Conservation (phyloP, 2,888 invertebrate genomes). For the Eristalinus sepulchralis region DNA sequence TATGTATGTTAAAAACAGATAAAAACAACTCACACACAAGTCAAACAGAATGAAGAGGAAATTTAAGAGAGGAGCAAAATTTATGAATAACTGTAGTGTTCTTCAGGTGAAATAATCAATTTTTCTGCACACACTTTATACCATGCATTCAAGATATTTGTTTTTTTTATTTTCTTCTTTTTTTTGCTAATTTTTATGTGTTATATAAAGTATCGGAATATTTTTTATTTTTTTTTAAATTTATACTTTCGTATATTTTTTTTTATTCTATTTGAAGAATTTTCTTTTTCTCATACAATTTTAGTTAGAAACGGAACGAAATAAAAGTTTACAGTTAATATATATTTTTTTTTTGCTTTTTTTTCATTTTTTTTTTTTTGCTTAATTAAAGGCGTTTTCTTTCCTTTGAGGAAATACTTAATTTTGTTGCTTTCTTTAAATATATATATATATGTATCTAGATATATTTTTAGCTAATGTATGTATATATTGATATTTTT, state of each 20-base stretch:
- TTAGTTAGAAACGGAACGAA: slow-evolving; percentile 57
- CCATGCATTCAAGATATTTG: slow-evolving; percentile 35
- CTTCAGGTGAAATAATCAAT: slow-evolving; percentile 6
- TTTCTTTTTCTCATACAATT: slow-evolving; percentile 30
- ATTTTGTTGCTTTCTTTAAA: slow-evolving; percentile 33
- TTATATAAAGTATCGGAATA: slow-evolving; percentile 60
- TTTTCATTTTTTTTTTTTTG: slow-evolving; percentile 33
- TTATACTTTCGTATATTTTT: too few species aligned
- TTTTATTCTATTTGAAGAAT: slow-evolving; percentile 12
- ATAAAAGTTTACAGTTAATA: slow-evolving; percentile 36
- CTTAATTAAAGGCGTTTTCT: slow-evolving; percentile 77
- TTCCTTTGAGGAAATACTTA: slow-evolving; percentile 78
- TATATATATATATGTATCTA: background rate
- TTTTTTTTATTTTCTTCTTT: slow-evolving; percentile 14
- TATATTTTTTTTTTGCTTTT: slow-evolving; percentile 21
- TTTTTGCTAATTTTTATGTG: slow-evolving; percentile 26
- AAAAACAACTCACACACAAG: slow-evolving; percentile 48
- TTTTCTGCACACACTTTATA: slow-evolving; percentile 21
- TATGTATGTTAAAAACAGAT: slow-evolving; percentile 27
- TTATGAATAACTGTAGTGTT: background rate
- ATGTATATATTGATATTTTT: slow-evolving; percentile 41
- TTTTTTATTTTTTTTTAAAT: slow-evolving; percentile 17
- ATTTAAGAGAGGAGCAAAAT: background rate
- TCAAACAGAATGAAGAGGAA: background rate
- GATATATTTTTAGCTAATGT: slow-evolving; percentile 72